Percentiles rank a stretch among this genome's conserved stretches.
Evolutionary conservation across 2,797 vertebrate species (phyloP).

Genomic region (Telmatherina bonti): DNA sequence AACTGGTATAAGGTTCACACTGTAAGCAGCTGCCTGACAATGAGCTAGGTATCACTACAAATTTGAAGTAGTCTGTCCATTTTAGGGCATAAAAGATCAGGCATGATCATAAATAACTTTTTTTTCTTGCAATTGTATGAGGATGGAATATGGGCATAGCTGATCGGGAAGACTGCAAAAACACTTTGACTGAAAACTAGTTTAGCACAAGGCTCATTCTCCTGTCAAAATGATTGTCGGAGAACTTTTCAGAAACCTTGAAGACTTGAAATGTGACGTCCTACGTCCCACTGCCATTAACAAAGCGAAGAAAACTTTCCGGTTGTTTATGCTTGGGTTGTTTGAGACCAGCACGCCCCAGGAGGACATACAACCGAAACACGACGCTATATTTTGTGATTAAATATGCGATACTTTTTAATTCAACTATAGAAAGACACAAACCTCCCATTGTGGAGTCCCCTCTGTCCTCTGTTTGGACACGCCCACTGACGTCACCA

Average conservation of each 20-base stretch:
- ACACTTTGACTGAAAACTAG: neutral
- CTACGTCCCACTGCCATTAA: conserved; percentile 4
- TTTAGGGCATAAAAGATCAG: neutral
- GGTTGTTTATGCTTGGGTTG: neutral
- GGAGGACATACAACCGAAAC: accelerated
- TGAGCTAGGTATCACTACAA: neutral
- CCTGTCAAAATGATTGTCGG: conserved; percentile 7
- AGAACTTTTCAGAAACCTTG: conserved; percentile 57
- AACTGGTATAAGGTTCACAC: accelerated
- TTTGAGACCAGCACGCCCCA: accelerated
- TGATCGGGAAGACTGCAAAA: neutral
- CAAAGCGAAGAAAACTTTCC: conserved; percentile 3
- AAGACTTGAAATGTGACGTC: conserved; percentile 12
- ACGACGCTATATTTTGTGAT: accelerated
- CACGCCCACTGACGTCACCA: conserved; percentile 71
- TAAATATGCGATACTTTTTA: conserved; percentile 3
- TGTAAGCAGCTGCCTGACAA: neutral
- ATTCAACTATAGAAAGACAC: conserved; percentile 58
- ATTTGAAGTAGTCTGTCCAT: neutral
- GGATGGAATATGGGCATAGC: too few relatives aligned
- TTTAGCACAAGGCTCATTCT: neutral
- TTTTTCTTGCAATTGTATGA: neutral
- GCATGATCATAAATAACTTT: neutral
- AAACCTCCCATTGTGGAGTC: conserved; percentile 84
- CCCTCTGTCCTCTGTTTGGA: conserved; percentile 72